Percentiles rank a stretch among this genome's conserved stretches.
Evolutionary conservation across 1,140 invertebrate species (phyloP).

Genomic region (Brachionus paranguensis): DNA sequence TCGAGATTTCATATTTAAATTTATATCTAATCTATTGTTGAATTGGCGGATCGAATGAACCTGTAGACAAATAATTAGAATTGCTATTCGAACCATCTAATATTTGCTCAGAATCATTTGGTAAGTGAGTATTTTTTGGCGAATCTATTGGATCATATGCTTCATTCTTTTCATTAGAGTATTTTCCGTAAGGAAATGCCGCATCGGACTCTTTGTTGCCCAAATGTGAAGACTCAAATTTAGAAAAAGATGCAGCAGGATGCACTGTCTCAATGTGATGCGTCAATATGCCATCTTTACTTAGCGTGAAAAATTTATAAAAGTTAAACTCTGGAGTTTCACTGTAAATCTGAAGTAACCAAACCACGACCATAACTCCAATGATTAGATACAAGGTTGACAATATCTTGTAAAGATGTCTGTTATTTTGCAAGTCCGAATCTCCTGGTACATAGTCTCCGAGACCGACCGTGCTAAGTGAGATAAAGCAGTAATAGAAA

Average conservation of each 20-base stretch:
- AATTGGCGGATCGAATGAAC: background rate
- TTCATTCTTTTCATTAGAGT: background rate
- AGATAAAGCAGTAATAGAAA: slow-evolving; percentile 98
- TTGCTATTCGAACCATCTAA: background rate
- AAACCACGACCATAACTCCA: slow-evolving; percentile 32
- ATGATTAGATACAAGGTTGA: slow-evolving; percentile 34
- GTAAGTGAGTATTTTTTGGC: background rate
- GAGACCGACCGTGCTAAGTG: slow-evolving; percentile 83
- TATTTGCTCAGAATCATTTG: background rate
- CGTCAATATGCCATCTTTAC: slow-evolving; percentile 21
- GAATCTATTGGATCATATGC: background rate
- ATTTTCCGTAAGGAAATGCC: background rate
- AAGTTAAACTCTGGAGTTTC: slow-evolving; percentile 36
- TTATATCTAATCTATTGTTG: background rate
- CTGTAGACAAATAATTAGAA: background rate
- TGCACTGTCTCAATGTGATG: slow-evolving; percentile 1
- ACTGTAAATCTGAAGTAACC: slow-evolving; percentile 7
- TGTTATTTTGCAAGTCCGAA: slow-evolving; percentile 11
- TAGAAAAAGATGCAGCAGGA: background rate
- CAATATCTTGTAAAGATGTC: slow-evolving; percentile 25
- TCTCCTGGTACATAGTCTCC: slow-evolving; percentile 39
- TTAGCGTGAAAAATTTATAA: slow-evolving; percentile 29
- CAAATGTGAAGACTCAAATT: background rate
- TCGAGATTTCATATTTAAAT: background rate
- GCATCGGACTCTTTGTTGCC: background rate